phyloP scores from a whole-genome alignment of 2,113 vertebrate species.

The Blennius ocellaris region DNA sequence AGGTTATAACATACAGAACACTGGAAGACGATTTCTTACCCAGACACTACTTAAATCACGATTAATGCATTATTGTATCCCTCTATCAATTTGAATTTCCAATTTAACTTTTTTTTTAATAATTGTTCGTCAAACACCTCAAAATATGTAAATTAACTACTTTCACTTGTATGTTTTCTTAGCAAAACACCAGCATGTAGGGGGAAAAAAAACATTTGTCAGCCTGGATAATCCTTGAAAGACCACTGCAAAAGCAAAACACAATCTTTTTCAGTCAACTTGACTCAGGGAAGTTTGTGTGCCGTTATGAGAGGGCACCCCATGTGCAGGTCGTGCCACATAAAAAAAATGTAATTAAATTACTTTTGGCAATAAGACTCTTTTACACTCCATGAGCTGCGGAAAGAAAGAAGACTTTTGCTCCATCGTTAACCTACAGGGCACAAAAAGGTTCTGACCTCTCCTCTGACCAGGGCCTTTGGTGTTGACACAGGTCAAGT shows the following conservation, averaged over 20 bases:
- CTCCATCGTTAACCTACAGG: slow-evolving; percentile 49
- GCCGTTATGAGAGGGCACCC: slow-evolving; percentile 6
- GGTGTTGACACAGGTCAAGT: slow-evolving; percentile 68
- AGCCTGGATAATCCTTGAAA: slow-evolving; percentile 8
- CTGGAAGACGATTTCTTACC: slow-evolving; percentile 2
- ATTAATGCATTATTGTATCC: neutral
- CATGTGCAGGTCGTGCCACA: slow-evolving; percentile 46
- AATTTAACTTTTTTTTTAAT: neutral
- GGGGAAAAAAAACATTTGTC: slow-evolving; percentile 4
- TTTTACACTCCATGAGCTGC: slow-evolving; percentile 51
- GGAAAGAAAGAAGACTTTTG: slow-evolving; percentile 61
- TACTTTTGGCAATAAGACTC: slow-evolving; percentile 49
- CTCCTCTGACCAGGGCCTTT: slow-evolving; percentile 58
- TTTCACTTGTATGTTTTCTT: neutral
- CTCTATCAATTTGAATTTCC: neutral
- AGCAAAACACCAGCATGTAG: neutral
- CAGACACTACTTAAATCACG: neutral
- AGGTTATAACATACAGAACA: slow-evolving; percentile 43
- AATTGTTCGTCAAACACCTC: neutral
- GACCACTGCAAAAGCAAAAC: slow-evolving; percentile 45
- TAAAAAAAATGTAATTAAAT: slow-evolving; percentile 36
- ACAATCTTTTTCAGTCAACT: slow-evolving; percentile 35
- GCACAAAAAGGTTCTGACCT: slow-evolving; percentile 59
- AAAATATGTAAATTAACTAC: slow-evolving; percentile 2
- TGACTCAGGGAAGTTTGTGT: slow-evolving; percentile 50